These are phyloP conservation scores for Ptycholaimellus sp. DNA, from an alignment of 2,888 invertebrate species.

Conservation along the genomic window DNA sequence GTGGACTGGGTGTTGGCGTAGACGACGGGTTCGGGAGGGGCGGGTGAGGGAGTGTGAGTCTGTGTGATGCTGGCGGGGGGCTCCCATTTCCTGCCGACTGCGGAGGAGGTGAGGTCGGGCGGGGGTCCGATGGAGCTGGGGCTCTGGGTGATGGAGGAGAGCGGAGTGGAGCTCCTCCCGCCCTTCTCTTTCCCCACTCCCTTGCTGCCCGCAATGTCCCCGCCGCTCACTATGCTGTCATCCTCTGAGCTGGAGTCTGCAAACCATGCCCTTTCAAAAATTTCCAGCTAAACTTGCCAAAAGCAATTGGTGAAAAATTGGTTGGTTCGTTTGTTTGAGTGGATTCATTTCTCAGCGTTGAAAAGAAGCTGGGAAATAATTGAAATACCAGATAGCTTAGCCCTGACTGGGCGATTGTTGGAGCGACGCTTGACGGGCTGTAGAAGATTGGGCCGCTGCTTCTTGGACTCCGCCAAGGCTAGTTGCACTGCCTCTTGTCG, in stretches of 20 bases:
- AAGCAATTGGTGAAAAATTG: not conserved
- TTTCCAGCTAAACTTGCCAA: not conserved
- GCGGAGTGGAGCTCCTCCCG: not conserved
- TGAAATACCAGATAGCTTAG: too few relatives aligned
- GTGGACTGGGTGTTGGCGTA: not conserved
- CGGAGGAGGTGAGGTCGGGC: too few relatives aligned
- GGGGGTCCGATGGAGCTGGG: too few relatives aligned
- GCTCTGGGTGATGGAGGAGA: too few relatives aligned
- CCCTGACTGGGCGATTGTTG: too few relatives aligned
- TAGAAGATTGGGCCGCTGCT: not conserved
- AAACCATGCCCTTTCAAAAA: conserved; percentile 6
- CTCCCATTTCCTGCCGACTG: not conserved
- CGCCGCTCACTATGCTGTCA: conserved; percentile 46
- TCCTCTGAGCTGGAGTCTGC: conserved; percentile 58
- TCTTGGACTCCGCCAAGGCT: conserved; percentile 13
- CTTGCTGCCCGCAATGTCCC: conserved; percentile 23
- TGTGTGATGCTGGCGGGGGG: not conserved
- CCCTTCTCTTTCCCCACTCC: conserved; percentile 31
- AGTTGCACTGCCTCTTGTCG: conserved; percentile 21
- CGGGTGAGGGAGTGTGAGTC: not conserved
- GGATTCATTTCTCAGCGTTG: too few relatives aligned
- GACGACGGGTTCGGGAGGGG: too few relatives aligned
- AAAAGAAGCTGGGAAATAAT: too few relatives aligned
- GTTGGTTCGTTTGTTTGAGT: not conserved
- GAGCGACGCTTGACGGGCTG: not conserved